phyloP scores from a whole-genome alignment of 2,888 invertebrate species.

The Mellilla xanthometata region DNA sequence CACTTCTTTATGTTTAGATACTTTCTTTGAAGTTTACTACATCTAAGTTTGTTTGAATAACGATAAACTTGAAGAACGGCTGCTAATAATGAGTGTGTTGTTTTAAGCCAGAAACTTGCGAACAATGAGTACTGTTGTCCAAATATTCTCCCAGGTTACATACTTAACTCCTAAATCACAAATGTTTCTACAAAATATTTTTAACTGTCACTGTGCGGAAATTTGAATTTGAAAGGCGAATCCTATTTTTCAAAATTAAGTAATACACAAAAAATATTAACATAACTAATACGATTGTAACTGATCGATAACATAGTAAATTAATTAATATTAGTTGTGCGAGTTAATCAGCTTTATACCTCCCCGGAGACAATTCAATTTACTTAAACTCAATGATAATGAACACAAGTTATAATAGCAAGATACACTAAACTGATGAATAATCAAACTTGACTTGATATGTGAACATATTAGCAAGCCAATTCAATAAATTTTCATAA shows the following conservation, averaged over 20 bases:
- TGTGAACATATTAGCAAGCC: too few relatives aligned
- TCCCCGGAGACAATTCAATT: constrained; percentile 13
- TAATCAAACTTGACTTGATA: too few relatives aligned
- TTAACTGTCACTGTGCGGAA: too few relatives aligned
- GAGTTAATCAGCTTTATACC: constrained; percentile 13
- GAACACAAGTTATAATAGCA: too few relatives aligned
- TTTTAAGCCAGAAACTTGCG: not conserved
- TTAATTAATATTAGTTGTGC: constrained; percentile 2
- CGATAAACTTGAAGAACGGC: not conserved
- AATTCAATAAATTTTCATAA: too few relatives aligned
- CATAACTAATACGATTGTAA: too few relatives aligned
- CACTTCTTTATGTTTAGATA: constrained; percentile 24
- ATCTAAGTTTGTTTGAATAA: constrained; percentile 13
- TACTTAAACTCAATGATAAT: not conserved
- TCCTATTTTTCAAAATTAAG: too few relatives aligned
- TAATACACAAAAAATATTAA: too few relatives aligned
- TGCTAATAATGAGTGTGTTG: not conserved
- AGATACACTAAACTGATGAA: too few relatives aligned
- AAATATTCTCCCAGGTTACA: not conserved
- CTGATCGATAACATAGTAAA: not conserved
- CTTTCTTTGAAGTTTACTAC: constrained; percentile 26
- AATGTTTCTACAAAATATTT: too few relatives aligned
- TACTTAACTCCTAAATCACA: too few relatives aligned
- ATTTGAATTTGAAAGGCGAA: too few relatives aligned
- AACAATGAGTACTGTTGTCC: not conserved